Conservation (phyloP, 2,113 vertebrate species). For the Mixornis gularis region DNA sequence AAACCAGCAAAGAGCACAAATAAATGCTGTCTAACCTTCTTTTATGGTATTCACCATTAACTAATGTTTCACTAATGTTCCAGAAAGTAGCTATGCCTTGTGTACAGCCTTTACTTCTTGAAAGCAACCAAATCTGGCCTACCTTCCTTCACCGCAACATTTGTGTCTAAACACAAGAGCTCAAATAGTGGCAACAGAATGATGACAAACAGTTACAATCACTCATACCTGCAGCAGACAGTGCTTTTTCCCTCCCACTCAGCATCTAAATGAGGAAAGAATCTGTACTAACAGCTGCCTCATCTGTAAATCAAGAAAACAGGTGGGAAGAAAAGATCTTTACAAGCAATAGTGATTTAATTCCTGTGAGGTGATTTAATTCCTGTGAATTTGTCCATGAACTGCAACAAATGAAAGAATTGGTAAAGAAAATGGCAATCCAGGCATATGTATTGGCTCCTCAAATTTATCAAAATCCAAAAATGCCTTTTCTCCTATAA, state of each 20-base stretch:
- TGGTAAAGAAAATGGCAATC: background rate
- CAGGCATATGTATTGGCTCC: background rate
- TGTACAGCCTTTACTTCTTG: background rate
- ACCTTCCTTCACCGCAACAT: background rate
- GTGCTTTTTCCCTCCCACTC: background rate
- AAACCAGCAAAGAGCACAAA: background rate
- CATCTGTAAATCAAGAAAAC: background rate
- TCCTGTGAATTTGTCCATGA: background rate
- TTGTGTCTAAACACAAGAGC: background rate
- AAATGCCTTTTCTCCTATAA: background rate
- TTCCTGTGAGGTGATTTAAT: background rate
- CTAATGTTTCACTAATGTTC: background rate
- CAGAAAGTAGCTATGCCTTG: background rate
- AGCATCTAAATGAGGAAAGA: background rate
- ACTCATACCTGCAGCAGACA: background rate
- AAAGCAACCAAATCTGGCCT: background rate
- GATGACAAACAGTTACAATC: background rate
- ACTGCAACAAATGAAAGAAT: background rate
- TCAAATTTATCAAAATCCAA: background rate
- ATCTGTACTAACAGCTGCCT: background rate
- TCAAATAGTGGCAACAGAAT: background rate
- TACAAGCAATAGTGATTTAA: background rate
- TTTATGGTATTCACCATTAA: background rate
- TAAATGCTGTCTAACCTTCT: background rate
- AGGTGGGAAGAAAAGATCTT: background rate